These are phyloP conservation scores for Mesaphorura yosii DNA, from an alignment of 1,140 invertebrate species.

Conservation along the genomic window DNA sequence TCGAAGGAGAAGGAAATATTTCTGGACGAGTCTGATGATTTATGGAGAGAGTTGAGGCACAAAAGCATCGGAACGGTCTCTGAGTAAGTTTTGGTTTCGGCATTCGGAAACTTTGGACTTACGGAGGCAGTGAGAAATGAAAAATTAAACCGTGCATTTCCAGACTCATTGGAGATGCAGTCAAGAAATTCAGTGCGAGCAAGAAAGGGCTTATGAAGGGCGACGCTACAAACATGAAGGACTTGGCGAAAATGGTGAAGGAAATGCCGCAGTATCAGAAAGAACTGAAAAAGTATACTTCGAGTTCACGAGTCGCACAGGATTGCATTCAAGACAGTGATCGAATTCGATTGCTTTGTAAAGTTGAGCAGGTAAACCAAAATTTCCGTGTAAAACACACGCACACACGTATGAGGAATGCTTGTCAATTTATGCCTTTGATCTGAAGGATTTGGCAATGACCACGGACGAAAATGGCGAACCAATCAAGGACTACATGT, in stretches of 20 bases:
- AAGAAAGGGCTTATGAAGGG: conserved; percentile 40
- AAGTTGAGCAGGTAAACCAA: conserved; percentile 91
- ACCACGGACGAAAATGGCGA: conserved; percentile 95
- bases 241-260: conserved; percentile 97
- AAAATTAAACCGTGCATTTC: not conserved
- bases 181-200: conserved; percentile 46
- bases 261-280: conserved; percentile 99
- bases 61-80: conserved; percentile 99
- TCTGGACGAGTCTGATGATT: conserved; percentile 96
- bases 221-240: conserved; percentile 88
- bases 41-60: conserved; percentile 95
- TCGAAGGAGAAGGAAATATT: conserved; percentile 88
- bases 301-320: conserved; percentile 93
- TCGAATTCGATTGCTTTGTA: conserved; percentile 94
- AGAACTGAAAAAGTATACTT: conserved; percentile 96
- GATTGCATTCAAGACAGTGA: conserved; percentile 98
- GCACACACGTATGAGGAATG: no score
- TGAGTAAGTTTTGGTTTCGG: conserved; percentile 39
- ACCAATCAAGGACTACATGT: conserved; percentile 98
- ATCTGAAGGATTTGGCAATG: conserved; percentile 76
- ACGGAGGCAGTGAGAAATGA: no score
- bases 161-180: conserved; percentile 48
- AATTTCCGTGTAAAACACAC: no score
- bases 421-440: no score
- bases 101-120: not conserved